Evolutionary conservation across 2,113 vertebrate species (phyloP), one percentile per base, ranked within the genome.

Genomic region (Daubentonia madagascariensis): DNA sequence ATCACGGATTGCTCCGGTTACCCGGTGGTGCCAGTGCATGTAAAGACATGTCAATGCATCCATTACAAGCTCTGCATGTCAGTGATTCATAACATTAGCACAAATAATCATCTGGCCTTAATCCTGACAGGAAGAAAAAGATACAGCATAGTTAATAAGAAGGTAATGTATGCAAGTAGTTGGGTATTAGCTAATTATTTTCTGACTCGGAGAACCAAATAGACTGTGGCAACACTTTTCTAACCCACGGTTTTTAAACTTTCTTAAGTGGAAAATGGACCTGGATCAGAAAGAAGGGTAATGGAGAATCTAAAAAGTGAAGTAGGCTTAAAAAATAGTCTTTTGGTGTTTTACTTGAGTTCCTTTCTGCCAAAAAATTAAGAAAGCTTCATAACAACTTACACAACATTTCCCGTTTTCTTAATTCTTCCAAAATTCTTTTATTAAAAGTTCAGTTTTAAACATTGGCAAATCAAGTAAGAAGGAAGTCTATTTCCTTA

Each of bases 361-460:
- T 94, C 54, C 86, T 87, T 93, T 96, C 79, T 96, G 79, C 95
- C 86, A 89, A 96, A 86, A 88, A 81, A 90, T 88, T 76, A 79
- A 75, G 86, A 96, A 89, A 89, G 37, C 75, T 78, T 93, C 73
- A 14, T 35, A 57, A 65, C 68, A 63, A 43, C 48, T 93, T 95
- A 80, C 79, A 92, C 40, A 94, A 93, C 40, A 72, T 89, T 97
- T 97, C 89, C 86, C 45, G 8, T 86, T 97, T 97, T 92, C 97
- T 87, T 91, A 78, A 96, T 94, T 97, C 97, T 97, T 94, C 96
- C 89, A 85, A 59, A 97, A 95, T 91, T 83, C 45, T 97, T 96
- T 93, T 86, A 94, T 94, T 94, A 83, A 93, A 94, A 86, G 70
- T 96, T 96, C 61, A 9, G 76, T 79, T 96, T 97, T 90, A 57